Base-by-base conservation (phyloP, 2,797 vertebrate genomes). In the Spea hammondii region DNA sequence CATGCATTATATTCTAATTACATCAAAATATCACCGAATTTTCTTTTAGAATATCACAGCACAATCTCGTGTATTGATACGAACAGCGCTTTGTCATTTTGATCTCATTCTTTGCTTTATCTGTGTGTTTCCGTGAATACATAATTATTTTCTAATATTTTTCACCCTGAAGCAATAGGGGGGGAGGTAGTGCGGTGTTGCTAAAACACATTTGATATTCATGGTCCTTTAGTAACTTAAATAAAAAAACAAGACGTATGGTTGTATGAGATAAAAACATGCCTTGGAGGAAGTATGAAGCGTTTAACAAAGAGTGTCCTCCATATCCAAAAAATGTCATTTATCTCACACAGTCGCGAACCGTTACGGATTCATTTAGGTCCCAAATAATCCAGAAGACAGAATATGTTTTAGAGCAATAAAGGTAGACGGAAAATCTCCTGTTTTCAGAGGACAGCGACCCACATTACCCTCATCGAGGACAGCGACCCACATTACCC, bases 261-360 rank as follows among this genome's bases (percentile, higher is more conserved):
- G 82, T 85, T 45, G 48, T 67, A 51, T 47, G 79, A 90, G 85
- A 86, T 87, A 88, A 85, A 32, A 72, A 79, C 10, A 72, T 75
- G 77, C 83, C 84, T 85, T 85, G 66, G 83, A 83, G 84, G 82
- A 87, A 78, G 71, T 76, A 73, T 74, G 67, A 84, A 80, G 77
- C 72, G 83, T 53, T 65, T 60, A 83, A 83, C 72, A 84, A 84
- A 81, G 70, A 84, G 44, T 0, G 5, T 79, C 77, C 84, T 83
- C 78, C 70, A 0, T 82, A 62, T 83, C 85, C 74, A 80, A 50
- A 77, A 79, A 79, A 82, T 83, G 82, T 74, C 84, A 88, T 84
- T 87, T 86, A 86, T 88, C 84, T 85, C 65, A 74, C 49, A 32
- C 78, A 76, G 85, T 78, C 84, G 86, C 66, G 83, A 62, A 84